Base-by-base conservation (phyloP, 2,888 invertebrate genomes). In the Calameuta pallipes region DNA sequence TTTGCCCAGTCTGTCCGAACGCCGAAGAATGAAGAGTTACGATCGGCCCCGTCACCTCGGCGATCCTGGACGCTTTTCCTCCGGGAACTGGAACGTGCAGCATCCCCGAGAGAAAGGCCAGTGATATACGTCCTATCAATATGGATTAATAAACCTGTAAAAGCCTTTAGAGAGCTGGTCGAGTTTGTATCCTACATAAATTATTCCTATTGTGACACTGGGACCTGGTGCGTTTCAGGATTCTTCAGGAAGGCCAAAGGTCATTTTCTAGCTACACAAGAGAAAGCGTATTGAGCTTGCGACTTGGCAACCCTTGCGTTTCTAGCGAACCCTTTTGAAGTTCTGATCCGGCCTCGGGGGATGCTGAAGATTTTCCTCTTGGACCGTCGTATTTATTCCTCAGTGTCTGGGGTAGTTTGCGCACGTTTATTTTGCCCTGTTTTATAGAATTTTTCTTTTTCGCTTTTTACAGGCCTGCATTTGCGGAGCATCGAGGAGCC, bases 401-500 rank as follows among this genome's bases (percentile, higher is more conserved):
- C 9, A 23, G 23, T 2, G 9, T 56, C 56, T 56, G 23, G 2
- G 1, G 23, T 2, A 56, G 9, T 6, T 23, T 23, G 23, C 1
- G 9, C 12, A 37, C 23, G 23, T 23, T 56, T 56, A 9, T 56
- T 9, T 23, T 56, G 23, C 56, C 23, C 2, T 23, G 23, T 56
- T 23, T 56, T 23, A 23, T 0, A 9, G 23, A 9, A 56, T 30
- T 79, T 79, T 74, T 92, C 0, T 85, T 92, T 87, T 87, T 76
- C 85, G 92, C 92, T 93, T 92, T 82, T 93, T 93, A 11, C 93
- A 96, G 97, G 96, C 93, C 94, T 96, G 93, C 96, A 96, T 93
- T 93, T 96, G 94, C 96, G 96, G 93, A 96, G 96, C 93, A 95
- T 95, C 93, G 96, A 95, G 92, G 96, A 96, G 94, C 95, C 95